Percentiles rank a stretch among this genome's conserved stretches.
Conservation (phyloP, 2,888 invertebrate species). For the Altica lythri region DNA sequence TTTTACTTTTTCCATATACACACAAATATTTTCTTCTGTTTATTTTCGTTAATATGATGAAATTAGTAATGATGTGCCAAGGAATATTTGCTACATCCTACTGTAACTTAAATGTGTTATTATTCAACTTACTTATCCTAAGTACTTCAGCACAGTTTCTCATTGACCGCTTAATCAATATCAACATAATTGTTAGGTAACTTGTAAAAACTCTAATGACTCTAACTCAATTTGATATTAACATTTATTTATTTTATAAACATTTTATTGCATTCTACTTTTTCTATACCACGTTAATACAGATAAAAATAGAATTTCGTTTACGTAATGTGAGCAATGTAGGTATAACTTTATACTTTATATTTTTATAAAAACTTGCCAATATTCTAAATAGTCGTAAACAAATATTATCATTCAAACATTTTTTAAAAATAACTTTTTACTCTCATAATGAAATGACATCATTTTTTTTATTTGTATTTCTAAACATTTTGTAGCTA, state of each 20-base stretch:
- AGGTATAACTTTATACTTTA: too few species aligned
- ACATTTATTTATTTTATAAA: neutral
- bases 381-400: neutral
- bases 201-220: constrained; percentile 14
- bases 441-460: too few species aligned
- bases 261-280: too few species aligned
- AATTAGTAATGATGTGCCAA: constrained; percentile 29
- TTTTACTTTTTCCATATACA: too few species aligned
- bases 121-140: constrained; percentile 5
- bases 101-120: constrained; percentile 3
- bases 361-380: neutral
- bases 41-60: too few species aligned
- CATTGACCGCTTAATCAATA: constrained; percentile 23
- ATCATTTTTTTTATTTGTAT: too few species aligned
- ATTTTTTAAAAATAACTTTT: too few species aligned
- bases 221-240: constrained; percentile 1
- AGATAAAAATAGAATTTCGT: too few species aligned
- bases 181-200: constrained; percentile 17
- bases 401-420: neutral
- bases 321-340: neutral
- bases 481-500: too few species aligned
- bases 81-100: constrained; percentile 26
- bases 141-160: constrained; percentile 9
- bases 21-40: too few species aligned
- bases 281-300: too few species aligned